Base-by-base conservation (phyloP, 2,113 vertebrate species). In the Oncorhynchus masou region DNA sequence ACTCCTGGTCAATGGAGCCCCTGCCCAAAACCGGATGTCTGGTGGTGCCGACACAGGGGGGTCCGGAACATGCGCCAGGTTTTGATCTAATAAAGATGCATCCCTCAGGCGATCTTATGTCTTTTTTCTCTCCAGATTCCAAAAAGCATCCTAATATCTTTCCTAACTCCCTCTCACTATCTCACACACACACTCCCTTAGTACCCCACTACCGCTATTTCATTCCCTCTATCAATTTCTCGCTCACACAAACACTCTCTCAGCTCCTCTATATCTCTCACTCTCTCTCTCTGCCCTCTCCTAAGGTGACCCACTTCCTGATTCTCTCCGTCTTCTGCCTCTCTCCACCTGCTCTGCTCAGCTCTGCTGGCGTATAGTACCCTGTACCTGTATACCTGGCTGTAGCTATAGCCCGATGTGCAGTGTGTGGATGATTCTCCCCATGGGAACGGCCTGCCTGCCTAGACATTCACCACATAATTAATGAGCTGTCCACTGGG, bases 291-390 rank as follows among this genome's bases (percentile, higher is more conserved):
- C 39, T 45, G 9, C 39, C 39, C 39, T 45, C 39, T 45, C 39
- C 9, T 45, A 45, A 39, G 73, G 51, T 84, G 83, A 79, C 76
- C 79, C 77, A 84, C 59, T 84, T 84, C 67, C 74, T 62, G 19
- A 49, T 45, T 72, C 67, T 45, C 39, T 45, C 39, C 0, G 39
- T 75, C 59, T 74, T 74, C 31, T 22, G 51, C 25, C 19, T 15
- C 20, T 68, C 9, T 27, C 15, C 78, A 64, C 64, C 71, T 75
- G 70, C 73, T 69, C 65, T 60, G 71, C 62, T 24, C 60, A 75
- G 70, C 75, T 60, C 64, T 60, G 71, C 68, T 24, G 34, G n/a
- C 39, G 45, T 67, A 29, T 4, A 27, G 9, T 67, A 67, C 9
- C 39, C 24, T 15, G 65, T 25, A 67, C 16, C 51, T 19, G 16